A percentile compares a stretch with the other conserved stretches of the same genome.
These are phyloP conservation scores for Adoxophyes honmai DNA, from an alignment of 1,140 invertebrate species.

Conservation along the genomic window DNA sequence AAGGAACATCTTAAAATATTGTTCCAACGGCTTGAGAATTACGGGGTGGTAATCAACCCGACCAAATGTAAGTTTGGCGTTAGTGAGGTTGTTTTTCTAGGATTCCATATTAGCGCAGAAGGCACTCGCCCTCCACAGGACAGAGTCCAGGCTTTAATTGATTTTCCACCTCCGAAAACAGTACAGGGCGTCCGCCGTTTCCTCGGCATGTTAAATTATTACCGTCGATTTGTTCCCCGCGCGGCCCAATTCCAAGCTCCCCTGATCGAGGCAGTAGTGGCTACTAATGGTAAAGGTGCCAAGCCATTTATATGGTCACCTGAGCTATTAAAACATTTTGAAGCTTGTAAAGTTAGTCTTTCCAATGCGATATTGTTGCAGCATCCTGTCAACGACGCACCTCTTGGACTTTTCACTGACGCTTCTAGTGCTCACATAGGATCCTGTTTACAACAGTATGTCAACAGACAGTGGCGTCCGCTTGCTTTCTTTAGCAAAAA, in stretches of 20 bases:
- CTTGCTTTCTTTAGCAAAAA: neutral
- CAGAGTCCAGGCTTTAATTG: slow-evolving; percentile 26
- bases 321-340: neutral
- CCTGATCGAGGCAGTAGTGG: neutral
- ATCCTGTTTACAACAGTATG: neutral
- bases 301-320: neutral
- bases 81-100: slow-evolving; percentile 29
- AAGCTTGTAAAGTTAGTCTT: neutral
- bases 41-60: slow-evolving; percentile 38
- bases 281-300: neutral
- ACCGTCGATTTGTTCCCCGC: slow-evolving; percentile 33
- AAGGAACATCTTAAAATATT: slow-evolving; percentile 27
- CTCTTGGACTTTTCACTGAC: neutral
- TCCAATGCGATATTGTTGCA: neutral
- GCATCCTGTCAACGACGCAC: neutral
- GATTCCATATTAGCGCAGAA: slow-evolving; percentile 31
- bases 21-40: slow-evolving; percentile 32
- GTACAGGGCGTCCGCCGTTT: slow-evolving; percentile 47
- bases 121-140: slow-evolving; percentile 39
- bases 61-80: slow-evolving; percentile 37
- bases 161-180: slow-evolving; percentile 39
- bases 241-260: slow-evolving; percentile 22
- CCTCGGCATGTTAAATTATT: slow-evolving; percentile 60
- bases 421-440: neutral
- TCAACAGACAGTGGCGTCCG: neutral